Evolutionary conservation across 2,797 vertebrate genomes (phyloP).

Genomic region (Sebastes trivittatus): DNA sequence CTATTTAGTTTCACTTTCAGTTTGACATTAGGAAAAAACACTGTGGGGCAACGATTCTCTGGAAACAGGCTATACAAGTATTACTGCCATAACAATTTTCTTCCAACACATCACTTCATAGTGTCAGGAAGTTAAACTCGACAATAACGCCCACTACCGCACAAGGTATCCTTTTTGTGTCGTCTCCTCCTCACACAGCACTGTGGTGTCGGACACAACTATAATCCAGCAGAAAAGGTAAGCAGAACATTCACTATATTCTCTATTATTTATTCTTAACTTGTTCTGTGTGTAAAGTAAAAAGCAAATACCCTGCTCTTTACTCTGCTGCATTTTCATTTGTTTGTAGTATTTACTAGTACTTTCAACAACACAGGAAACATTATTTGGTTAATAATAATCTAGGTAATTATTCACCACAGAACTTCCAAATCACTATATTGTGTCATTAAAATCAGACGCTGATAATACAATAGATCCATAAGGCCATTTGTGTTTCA

Average conservation of each 20-base stretch:
- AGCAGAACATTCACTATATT: not conserved
- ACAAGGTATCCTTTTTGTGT: too few relatives aligned
- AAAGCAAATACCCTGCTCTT: not conserved
- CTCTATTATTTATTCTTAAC: not conserved
- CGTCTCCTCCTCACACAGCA: not conserved
- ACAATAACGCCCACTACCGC: not conserved
- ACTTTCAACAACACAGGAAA: not conserved
- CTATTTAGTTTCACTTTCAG: not conserved
- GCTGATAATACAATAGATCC: not conserved
- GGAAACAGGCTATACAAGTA: not conserved
- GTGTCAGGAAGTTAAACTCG: constrained; percentile 33
- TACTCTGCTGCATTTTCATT: not conserved
- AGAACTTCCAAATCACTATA: not conserved
- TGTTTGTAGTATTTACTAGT: not conserved
- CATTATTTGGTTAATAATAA: not conserved
- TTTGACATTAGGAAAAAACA: not conserved
- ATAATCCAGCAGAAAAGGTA: constrained; percentile 20
- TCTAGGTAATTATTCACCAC: not conserved
- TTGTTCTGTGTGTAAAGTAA: not conserved
- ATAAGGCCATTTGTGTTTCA: not conserved
- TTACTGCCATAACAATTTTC: not conserved
- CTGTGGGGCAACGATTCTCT: not conserved
- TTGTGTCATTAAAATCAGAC: not conserved
- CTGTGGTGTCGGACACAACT: not conserved
- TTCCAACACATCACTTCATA: not conserved